Base-by-base conservation (phyloP, 2,797 vertebrate genomes). In the Poeciliopsis presidionis region DNA sequence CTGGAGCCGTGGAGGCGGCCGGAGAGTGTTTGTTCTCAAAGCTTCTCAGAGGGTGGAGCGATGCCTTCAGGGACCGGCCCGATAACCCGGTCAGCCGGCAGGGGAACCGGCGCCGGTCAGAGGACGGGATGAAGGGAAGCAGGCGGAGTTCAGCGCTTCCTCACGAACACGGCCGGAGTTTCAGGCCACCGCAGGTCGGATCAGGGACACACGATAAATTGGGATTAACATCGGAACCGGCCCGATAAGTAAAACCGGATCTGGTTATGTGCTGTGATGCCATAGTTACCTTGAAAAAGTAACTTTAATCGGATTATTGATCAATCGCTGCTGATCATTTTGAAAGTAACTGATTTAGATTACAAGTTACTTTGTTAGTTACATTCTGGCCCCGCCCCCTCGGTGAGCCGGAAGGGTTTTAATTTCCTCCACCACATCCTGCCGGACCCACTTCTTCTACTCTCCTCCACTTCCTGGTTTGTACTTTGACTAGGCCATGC, bases 1-100 rank as follows among this genome's bases (percentile, higher is more conserved):
- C 36, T 49, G 76, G 77, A 87, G 81, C 33, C 61, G 22, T 14
- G 30, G 47, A 76, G 78, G 71, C 46, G 81, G 85, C 41, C 33
- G 0, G 8, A 51, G 79, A 79, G 84, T 93, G 92, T 90, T 93
- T 90, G 88, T 84, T 91, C 89, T 93, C 91, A 88, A 86, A 91
- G 86, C 89, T 63, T 36, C 33, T 33, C 30, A 36, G 1, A 76
- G 90, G 89, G 85, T 79, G 87, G 81, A 86, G 88, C 47, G 55
- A 30, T 72, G 90, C 87, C 91, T 87, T 84, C 86, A 85, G 92
- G 90, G 91, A 94, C 30, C 45, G 78, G 73, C 41, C 18, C 75
- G 33, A 65, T 65, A 65, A 39, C 61, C 16, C 61, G 33, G 16
- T 22, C 61, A 9, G 30, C 18, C 61, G 7, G 28, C 28, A 33